Percentiles rank a stretch among this genome's conserved stretches.
These are phyloP conservation scores for Rhorus exstirpatorius DNA, from an alignment of 2,888 invertebrate genomes.

Conservation along the genomic window DNA sequence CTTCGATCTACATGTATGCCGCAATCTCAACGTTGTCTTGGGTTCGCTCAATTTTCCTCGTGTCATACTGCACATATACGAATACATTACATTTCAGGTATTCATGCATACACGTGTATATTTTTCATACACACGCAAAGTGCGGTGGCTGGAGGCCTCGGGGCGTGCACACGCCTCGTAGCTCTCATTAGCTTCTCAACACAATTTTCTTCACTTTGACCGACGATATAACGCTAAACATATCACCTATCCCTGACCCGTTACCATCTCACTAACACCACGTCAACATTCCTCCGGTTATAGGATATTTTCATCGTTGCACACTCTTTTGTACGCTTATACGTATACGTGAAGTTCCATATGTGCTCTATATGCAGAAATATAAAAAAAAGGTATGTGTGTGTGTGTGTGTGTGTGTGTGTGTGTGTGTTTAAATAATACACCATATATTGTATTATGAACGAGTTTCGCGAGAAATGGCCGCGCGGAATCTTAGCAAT, in stretches of 20 bases:
- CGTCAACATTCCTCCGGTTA: slow-evolving; percentile 23
- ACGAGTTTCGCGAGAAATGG: slow-evolving; percentile 21
- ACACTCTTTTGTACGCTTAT: not conserved
- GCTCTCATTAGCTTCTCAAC: slow-evolving; percentile 78
- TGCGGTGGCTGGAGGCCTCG: slow-evolving; percentile 73
- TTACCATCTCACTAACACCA: slow-evolving; percentile 26
- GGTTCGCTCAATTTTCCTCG: slow-evolving; percentile 45
- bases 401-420: not conserved
- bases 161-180: slow-evolving; percentile 78
- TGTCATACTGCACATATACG: slow-evolving; percentile 13
- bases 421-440: not conserved
- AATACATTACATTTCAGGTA: not conserved
- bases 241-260: slow-evolving; percentile 75
- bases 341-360: not conserved
- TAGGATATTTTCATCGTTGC: slow-evolving; percentile 26
- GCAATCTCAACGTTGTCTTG: slow-evolving; percentile 35
- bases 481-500: slow-evolving; percentile 21
- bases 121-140: slow-evolving; percentile 19
- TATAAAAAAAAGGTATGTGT: not conserved
- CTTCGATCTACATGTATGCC: slow-evolving; percentile 39
- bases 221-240: slow-evolving; percentile 80
- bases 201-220: slow-evolving; percentile 80
- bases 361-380: not conserved
- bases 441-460: not conserved
- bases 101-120: not conserved